These are phyloP conservation scores for Euglossa dilemma DNA, from an alignment of 1,140 invertebrate species.

Conservation along the genomic window DNA sequence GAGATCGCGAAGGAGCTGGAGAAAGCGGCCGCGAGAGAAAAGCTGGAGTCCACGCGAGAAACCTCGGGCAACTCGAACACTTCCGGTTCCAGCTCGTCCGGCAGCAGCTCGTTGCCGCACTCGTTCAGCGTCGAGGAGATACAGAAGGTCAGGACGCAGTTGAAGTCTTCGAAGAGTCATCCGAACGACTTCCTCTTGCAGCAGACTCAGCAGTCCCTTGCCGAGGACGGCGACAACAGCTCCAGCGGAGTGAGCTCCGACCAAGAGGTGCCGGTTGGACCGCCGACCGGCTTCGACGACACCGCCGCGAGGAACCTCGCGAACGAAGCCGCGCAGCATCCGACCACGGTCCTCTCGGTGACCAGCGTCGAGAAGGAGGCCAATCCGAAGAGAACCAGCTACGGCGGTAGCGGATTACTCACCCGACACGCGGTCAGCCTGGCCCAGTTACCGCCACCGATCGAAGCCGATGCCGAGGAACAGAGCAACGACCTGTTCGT, in stretches of 20 bases:
- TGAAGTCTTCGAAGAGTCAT: constrained; percentile 93
- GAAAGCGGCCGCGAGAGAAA: constrained; percentile 78
- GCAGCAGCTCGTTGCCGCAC: constrained; percentile 90
- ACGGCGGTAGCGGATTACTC: constrained; percentile 81
- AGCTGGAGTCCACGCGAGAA: constrained; percentile 78
- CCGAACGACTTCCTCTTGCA: constrained; percentile 89
- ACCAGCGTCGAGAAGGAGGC: constrained; percentile 72
- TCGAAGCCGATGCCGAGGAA: constrained; percentile 88
- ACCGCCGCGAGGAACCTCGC: constrained; percentile 72
- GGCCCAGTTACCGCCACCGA: constrained; percentile 90
- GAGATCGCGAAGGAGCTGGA: constrained; percentile 80
- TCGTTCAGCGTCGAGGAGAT: constrained; percentile 94
- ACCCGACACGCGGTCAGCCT: constrained; percentile 89
- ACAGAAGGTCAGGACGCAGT: constrained; percentile 90
- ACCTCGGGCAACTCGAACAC: constrained; percentile 81
- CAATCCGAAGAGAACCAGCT: constrained; percentile 72
- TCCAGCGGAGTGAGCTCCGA: constrained; percentile 93
- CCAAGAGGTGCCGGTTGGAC: constrained; percentile 86
- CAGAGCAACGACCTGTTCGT: constrained; percentile 87
- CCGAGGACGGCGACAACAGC: constrained; percentile 93
- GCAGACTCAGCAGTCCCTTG: constrained; percentile 81
- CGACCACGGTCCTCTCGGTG: constrained; percentile 75
- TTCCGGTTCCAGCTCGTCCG: constrained; percentile 84
- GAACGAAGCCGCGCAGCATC: constrained; percentile 77
- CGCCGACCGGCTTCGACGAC: constrained; percentile 80